Base-by-base conservation (phyloP, 2,888 invertebrate genomes). In the Buathra laborator region DNA sequence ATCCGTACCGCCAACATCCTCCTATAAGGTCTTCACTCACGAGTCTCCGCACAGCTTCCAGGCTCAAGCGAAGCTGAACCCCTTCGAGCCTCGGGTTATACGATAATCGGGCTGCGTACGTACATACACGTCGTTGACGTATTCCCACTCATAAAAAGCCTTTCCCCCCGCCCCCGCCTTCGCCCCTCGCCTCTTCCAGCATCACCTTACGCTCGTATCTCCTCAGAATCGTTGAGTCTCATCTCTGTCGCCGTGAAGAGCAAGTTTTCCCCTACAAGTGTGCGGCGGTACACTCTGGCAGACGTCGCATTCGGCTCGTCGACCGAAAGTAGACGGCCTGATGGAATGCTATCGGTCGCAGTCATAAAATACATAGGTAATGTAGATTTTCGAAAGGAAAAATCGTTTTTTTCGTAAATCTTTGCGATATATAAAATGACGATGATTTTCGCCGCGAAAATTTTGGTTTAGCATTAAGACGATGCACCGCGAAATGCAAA, bases 1-100 rank as follows among this genome's bases (percentile, higher is more conserved):
- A 37, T 37, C 37, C 37, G 48, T 14, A n/a, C n/a, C 48, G 48
- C 3, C 48, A 5, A 12, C 48, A 16, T 51, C 51, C 51, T 51
- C 16, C 51, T 53, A 37, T 10, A 56, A 32, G 71, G 56, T 72
- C 56, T 72, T 43, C 56, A 67, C 66, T 67, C 51, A 48, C 43
- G 71, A 29, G 67, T 64, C 64, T 77, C 56, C 64, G 53, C 68
- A 67, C 37, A 66, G 71, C 59, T 62, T 46, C 64, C 44, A 71
- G 44, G 71, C 84, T 66, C 72, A 44, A 44, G 68, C 78, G 62
- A 70, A 74, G 77, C 78, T 85, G 72, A 84, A 81, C 71, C 76
- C 76, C 48, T 74, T 68, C 62, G 74, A 78, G 78, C 70, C 81
- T 78, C 56, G 46, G 43, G 66, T 78, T 59, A 37, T 59, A 59